phyloP scores from a whole-genome alignment of 2,113 vertebrate species.

The Picathartes gymnocephalus region DNA sequence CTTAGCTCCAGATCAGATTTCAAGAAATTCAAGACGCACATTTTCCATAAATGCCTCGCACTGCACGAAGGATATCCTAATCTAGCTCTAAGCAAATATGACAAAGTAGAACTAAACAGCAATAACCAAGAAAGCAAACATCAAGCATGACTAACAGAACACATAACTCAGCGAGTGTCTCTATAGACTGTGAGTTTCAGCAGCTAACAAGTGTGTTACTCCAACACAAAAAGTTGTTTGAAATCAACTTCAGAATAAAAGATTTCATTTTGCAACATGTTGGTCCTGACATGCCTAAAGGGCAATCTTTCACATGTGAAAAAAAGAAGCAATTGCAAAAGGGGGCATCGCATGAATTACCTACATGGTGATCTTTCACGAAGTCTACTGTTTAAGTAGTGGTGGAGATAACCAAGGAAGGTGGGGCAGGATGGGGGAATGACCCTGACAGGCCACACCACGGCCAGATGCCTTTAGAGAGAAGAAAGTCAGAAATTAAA shows the following conservation, averaged over 20 bases:
- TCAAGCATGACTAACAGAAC: not conserved
- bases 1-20: not conserved
- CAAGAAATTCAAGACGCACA: not conserved
- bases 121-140: not conserved
- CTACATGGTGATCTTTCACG: not conserved
- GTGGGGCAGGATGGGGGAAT: not conserved
- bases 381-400: not conserved
- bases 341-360: not conserved
- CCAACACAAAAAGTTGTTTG: not conserved
- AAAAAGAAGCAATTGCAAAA: not conserved
- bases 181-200: not conserved
- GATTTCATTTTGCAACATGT: not conserved
- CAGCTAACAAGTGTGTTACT: not conserved
- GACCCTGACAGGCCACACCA: not conserved
- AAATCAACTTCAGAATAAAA: not conserved
- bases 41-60: not conserved
- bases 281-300: not conserved
- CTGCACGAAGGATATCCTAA: not conserved
- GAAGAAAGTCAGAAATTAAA: not conserved
- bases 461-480: not conserved
- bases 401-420: not conserved
- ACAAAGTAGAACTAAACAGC: not conserved
- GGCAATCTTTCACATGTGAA: not conserved
- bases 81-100: not conserved
- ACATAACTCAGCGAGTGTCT: not conserved